These are phyloP conservation scores for Mystacornis crossleyi DNA, from an alignment of 2,113 vertebrate species.

Conservation along the genomic window DNA sequence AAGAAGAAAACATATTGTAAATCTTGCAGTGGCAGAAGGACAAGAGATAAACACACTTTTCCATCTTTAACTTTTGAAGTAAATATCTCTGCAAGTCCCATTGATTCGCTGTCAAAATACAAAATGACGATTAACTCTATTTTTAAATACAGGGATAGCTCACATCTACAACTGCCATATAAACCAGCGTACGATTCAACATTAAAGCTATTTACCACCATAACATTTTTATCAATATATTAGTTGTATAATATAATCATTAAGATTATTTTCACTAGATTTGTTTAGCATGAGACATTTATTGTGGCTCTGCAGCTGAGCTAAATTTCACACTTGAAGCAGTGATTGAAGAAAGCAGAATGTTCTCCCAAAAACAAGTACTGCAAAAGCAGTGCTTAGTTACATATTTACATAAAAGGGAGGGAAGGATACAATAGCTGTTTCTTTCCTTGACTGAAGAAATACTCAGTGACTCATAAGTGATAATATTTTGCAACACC, in stretches of 20 bases:
- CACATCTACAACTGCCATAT: not conserved
- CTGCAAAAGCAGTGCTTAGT: not conserved
- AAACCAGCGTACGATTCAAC: not conserved
- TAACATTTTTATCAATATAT: not conserved
- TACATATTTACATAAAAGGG: not conserved
- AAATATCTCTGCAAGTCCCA: not conserved
- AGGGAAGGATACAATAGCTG: not conserved
- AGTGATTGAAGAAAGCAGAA: not conserved
- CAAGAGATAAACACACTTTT: conserved; percentile 9
- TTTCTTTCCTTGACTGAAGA: not conserved
- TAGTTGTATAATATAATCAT: not conserved
- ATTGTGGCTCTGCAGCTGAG: not conserved
- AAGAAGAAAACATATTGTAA: not conserved
- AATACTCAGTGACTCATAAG: not conserved
- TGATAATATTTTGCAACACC: not conserved
- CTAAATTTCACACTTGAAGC: conserved; percentile 13
- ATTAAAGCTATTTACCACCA: not conserved
- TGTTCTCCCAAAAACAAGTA: not conserved
- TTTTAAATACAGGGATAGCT: not conserved
- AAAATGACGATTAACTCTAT: not conserved
- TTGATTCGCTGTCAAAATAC: not conserved
- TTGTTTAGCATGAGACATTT: not conserved
- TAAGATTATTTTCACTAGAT: not conserved
- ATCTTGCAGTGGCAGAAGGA: not conserved
- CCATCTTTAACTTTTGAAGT: not conserved